Conservation (phyloP, 2,888 invertebrate species). For the Thereva nobilitata region DNA sequence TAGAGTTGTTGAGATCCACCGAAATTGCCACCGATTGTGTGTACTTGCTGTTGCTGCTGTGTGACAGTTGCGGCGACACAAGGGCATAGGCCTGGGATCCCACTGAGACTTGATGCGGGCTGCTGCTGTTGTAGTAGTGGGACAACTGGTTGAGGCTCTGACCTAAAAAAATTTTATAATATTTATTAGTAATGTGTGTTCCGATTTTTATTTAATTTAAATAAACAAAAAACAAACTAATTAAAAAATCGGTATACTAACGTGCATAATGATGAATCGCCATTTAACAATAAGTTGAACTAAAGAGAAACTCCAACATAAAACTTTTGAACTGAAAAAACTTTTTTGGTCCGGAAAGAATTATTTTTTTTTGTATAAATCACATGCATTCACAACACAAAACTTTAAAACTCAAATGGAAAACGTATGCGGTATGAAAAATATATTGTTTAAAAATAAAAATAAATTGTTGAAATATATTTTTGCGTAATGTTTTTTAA, state of each 20-base stretch:
- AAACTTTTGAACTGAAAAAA: background rate
- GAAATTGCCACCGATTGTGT: constrained; percentile 55
- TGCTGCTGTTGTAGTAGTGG: constrained; percentile 58
- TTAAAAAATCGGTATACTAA: constrained; percentile 34
- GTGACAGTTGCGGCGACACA: constrained; percentile 55
- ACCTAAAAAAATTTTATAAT: constrained; percentile 47
- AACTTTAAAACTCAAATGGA: too few relatives aligned
- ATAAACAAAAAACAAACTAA: constrained; percentile 2
- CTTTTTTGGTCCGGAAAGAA: too few relatives aligned
- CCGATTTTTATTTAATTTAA: background rate
- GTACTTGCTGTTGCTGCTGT: constrained; percentile 54
- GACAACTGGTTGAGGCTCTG: constrained; percentile 57
- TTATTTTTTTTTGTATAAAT: too few relatives aligned
- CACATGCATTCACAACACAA: too few relatives aligned
- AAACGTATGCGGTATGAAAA: too few relatives aligned
- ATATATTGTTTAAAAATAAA: too few relatives aligned
- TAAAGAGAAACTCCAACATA: constrained; percentile 4
- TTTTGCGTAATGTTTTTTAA: too few relatives aligned
- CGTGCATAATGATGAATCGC: constrained; percentile 16
- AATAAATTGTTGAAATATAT: too few relatives aligned
- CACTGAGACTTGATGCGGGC: constrained; percentile 58
- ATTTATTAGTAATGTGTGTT: background rate
- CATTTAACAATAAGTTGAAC: constrained; percentile 4
- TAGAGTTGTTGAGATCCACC: constrained; percentile 59
- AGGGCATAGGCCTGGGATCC: constrained; percentile 58